These are phyloP conservation scores for Brachyhypopomus gauderio DNA, from an alignment of 2,113 vertebrate species.

Conservation along the genomic window DNA sequence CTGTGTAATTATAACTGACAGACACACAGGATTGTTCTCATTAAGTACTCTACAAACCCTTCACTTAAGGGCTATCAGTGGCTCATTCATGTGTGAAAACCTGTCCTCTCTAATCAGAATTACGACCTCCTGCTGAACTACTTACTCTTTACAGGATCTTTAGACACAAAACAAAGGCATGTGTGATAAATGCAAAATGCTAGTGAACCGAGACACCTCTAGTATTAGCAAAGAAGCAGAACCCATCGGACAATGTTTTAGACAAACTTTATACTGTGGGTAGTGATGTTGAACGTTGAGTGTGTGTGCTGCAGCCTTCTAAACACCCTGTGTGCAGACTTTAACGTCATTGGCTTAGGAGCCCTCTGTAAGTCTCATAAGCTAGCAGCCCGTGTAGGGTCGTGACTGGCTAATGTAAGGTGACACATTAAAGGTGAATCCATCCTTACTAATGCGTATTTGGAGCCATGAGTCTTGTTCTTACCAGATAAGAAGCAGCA, in stretches of 20 bases:
- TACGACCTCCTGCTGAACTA: slow-evolving; percentile 31
- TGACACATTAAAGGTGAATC: too few species aligned
- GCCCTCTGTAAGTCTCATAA: not conserved
- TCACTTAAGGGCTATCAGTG: slow-evolving; percentile 55
- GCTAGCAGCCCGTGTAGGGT: slow-evolving; percentile 6
- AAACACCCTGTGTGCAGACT: too few species aligned
- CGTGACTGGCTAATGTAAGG: not conserved
- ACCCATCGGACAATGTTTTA: not conserved
- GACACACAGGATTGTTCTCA: slow-evolving; percentile 51
- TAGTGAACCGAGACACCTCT: not conserved
- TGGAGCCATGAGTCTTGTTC: not conserved
- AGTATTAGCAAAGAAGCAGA: slow-evolving; percentile 8
- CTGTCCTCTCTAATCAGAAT: slow-evolving; percentile 55
- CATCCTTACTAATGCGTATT: not conserved
- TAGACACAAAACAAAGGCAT: slow-evolving; percentile 43
- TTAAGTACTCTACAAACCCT: slow-evolving; percentile 56
- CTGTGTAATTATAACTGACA: slow-evolving; percentile 55
- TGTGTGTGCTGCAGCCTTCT: too few species aligned
- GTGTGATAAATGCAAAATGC: not conserved
- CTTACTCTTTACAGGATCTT: slow-evolving; percentile 10
- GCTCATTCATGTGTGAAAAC: slow-evolving; percentile 49
- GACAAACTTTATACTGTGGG: too few species aligned
- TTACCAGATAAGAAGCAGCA: not conserved
- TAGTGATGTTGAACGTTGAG: too few species aligned
- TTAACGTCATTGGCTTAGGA: too few species aligned